These are phyloP conservation scores for Lasaia peninsularis DNA, from an alignment of 1,140 invertebrate species.

Conservation along the genomic window DNA sequence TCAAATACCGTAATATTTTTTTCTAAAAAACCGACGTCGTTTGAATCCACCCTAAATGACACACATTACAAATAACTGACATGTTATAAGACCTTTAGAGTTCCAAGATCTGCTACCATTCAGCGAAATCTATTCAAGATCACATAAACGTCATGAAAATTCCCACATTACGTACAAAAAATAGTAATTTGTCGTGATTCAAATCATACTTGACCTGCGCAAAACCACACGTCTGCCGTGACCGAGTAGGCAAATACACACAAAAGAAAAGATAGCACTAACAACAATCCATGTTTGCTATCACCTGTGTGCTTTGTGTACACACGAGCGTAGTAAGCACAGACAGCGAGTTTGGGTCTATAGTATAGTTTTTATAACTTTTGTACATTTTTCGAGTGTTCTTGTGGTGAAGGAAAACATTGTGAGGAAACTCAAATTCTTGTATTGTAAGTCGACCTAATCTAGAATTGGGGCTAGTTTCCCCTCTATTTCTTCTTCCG, in stretches of 20 bases:
- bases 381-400: too few relatives aligned
- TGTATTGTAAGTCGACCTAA: too few relatives aligned
- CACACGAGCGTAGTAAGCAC: slow-evolving; percentile 43
- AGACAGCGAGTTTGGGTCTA: slow-evolving; percentile 16
- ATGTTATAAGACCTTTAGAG: neutral
- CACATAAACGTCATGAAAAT: neutral
- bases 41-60: neutral
- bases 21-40: too few relatives aligned
- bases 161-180: slow-evolving; percentile 26
- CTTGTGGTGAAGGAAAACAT: too few relatives aligned
- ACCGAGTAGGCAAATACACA: slow-evolving; percentile 61
- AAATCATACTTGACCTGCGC: slow-evolving; percentile 57
- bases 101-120: neutral
- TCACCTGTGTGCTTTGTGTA: slow-evolving; percentile 62
- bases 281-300: slow-evolving; percentile 61
- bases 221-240: slow-evolving; percentile 68
- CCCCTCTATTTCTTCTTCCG: too few relatives aligned
- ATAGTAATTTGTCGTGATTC: slow-evolving; percentile 45
- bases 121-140: neutral
- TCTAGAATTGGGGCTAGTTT: too few relatives aligned
- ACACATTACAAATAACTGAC: neutral
- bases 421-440: too few relatives aligned
- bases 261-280: slow-evolving; percentile 50
- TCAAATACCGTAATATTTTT: too few relatives aligned
- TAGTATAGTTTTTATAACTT: too few relatives aligned